Base-by-base conservation (phyloP, 2,797 vertebrate genomes). In the Picus viridis region DNA sequence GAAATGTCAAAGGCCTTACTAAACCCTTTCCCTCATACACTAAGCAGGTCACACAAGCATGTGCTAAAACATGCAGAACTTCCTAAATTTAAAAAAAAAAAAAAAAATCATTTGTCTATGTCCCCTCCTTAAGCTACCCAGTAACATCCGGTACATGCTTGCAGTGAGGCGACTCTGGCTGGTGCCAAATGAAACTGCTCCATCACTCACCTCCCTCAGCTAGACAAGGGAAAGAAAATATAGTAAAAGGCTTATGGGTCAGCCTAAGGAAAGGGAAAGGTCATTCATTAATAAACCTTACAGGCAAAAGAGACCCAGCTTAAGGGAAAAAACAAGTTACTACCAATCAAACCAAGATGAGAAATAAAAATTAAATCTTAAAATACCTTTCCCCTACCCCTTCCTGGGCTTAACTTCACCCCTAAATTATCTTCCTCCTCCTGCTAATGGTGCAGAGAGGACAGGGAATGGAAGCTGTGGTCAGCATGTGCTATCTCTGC, bases 401-500 rank as follows among this genome's bases (percentile, higher is more conserved):
- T 19, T 75, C 27, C 3, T 2, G 1, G 32, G 32, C 17, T 54
- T 45, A 29, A 54, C 53, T 54, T 54, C 3, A 30, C 9, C 36
- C 14, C 17, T 6, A 2, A 68, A 22, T 62, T 62, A 22, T 56
- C 56, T 18, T 22, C 57, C 32, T 36, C 5, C 29, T 41, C 16
- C 16, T 7, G 5, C 17, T 18, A 41, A 10, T 5, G 4, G 20
- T 1, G 0, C n/a, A 79, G 24, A 49, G 12, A 6, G 24, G 54
- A 78, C 0, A 1, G 32, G 13, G 34, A 64, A 63, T 4, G 5
- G 14, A 22, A 10, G 20, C 9, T 64, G 24, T 4, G 5, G 22
- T 58, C 34, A 26, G 34, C 34, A 30, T 36, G 39, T 3, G 24
- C 16, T 62, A 16, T 19, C 10, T 53, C 61, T 49, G 9, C 29